Percentiles rank a stretch among this genome's conserved stretches.
Conservation (phyloP, 2,113 vertebrate genomes). For the Hemichromis elongatus region DNA sequence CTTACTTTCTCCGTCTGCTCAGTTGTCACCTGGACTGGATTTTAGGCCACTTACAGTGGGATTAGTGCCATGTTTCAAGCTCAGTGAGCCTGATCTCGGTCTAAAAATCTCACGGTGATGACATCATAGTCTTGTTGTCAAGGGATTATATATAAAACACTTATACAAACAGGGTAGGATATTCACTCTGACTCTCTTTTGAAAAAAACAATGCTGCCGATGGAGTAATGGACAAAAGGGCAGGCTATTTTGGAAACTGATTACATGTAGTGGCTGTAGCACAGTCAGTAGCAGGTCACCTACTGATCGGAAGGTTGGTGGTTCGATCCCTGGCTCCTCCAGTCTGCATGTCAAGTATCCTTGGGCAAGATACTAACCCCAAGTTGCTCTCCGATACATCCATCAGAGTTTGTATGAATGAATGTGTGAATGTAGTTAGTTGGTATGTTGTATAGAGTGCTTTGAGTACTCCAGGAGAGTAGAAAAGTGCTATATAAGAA, state of each 20-base stretch:
- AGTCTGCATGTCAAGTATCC: no score
- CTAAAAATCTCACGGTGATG: constrained; percentile 16
- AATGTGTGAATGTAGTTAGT: no score
- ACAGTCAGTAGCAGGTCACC: no score
- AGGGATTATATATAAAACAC: neutral
- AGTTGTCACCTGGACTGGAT: neutral
- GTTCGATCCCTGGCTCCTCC: no score
- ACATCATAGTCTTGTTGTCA: constrained; percentile 28
- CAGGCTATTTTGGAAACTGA: constrained; percentile 15
- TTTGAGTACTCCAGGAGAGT: no score
- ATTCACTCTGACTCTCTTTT: neutral
- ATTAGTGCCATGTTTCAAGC: constrained; percentile 35
- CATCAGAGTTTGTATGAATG: no score
- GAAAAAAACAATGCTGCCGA: constrained; percentile 4
- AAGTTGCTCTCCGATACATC: no score
- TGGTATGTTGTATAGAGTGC: no score
- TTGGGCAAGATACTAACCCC: no score
- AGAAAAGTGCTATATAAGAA: no score
- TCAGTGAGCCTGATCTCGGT: constrained; percentile 16
- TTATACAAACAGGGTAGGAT: neutral
- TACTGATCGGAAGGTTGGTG: no score
- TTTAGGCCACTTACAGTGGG: constrained; percentile 15
- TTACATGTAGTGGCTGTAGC: neutral
- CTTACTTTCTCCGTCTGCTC: neutral
- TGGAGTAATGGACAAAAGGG: constrained; percentile 13